A percentile compares a stretch with the other conserved stretches of the same genome.
Evolutionary conservation across 2,113 vertebrate genomes (phyloP).

Genomic region (Callionymus lyra): DNA sequence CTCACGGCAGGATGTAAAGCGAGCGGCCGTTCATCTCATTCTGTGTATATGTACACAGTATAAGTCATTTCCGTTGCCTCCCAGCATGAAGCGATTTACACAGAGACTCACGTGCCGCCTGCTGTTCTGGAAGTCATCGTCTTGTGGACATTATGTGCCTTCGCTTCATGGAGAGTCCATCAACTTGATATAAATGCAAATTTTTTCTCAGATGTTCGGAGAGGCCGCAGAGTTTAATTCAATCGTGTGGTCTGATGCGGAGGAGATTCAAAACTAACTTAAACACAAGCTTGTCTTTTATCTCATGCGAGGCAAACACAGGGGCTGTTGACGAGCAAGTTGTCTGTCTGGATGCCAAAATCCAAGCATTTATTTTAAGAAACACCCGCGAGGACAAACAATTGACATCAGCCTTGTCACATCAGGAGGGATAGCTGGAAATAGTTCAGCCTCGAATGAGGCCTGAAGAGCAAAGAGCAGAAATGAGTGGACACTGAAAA

Average conservation of each 20-base stretch:
- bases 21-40: not conserved
- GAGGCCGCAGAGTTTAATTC: conserved; percentile 31
- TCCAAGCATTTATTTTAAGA: conserved; percentile 22
- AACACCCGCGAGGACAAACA: conserved; percentile 13
- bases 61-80: conserved; percentile 3
- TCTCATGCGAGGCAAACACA: conserved; percentile 7
- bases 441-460: too few species aligned
- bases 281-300: conserved; percentile 5
- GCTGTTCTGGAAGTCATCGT: conserved; percentile 3
- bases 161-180: not conserved
- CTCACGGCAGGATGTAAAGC: not conserved
- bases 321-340: not conserved
- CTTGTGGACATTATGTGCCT: too few species aligned
- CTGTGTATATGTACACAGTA: conserved; percentile 3
- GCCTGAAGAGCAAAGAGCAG: too few species aligned
- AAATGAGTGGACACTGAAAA: too few species aligned
- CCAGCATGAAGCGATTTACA: conserved; percentile 7
- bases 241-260: conserved; percentile 1
- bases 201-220: conserved; percentile 19
- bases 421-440: conserved; percentile 10
- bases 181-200: conserved; percentile 7
- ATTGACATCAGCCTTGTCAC: conserved; percentile 22
- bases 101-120: not conserved
- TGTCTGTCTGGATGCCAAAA: too few species aligned
- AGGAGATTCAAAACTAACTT: not conserved